A percentile compares a stretch with the other conserved stretches of the same genome.
Conservation (phyloP, 2,113 vertebrate genomes). For the Solea senegalensis region DNA sequence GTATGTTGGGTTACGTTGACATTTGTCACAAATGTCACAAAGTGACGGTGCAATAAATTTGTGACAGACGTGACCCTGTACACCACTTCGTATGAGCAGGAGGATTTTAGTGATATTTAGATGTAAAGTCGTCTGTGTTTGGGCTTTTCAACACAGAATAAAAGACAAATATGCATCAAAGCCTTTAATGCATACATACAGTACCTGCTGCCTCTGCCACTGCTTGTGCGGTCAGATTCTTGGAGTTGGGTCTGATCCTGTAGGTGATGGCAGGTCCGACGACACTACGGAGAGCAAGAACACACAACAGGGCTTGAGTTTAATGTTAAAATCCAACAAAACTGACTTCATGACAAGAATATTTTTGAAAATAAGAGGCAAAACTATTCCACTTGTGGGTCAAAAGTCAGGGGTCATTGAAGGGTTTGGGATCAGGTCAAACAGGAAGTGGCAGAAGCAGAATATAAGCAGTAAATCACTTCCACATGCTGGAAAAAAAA, state of each 20-base stretch:
- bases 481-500: background rate
- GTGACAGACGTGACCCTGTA: no score
- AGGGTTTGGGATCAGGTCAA: background rate
- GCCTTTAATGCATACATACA: slow-evolving; percentile 33
- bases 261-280: slow-evolving; percentile 90
- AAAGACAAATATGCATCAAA: no score
- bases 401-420: background rate
- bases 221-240: slow-evolving; percentile 86
- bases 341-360: background rate
- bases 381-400: background rate
- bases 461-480: background rate
- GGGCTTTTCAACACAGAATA: no score
- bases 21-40: no score
- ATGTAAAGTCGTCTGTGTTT: no score
- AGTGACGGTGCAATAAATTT: no score
- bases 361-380: background rate
- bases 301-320: background rate
- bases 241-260: slow-evolving; percentile 87
- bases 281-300: slow-evolving; percentile 78
- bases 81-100: no score
- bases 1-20: no score
- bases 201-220: slow-evolving; percentile 86
- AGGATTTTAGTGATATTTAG: no score
- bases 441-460: background rate
- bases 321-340: background rate